Percentiles rank a stretch among this genome's conserved stretches.
Evolutionary conservation across 2,113 vertebrate genomes (phyloP).

Genomic region (Petrocephalus microphthalmus): DNA sequence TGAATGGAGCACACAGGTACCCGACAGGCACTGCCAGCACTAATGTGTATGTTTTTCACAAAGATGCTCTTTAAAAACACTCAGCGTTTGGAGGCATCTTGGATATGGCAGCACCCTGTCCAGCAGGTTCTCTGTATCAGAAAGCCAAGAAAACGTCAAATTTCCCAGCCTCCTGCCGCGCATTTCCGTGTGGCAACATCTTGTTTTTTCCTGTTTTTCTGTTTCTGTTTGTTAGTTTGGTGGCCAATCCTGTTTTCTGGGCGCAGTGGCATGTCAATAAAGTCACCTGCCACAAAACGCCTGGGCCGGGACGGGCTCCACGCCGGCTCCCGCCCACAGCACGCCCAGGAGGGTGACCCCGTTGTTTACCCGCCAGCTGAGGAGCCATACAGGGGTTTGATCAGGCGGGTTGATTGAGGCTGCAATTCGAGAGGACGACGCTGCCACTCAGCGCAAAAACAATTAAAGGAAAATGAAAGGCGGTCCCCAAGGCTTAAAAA

Average conservation of each 20-base stretch:
- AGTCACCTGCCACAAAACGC: conserved; percentile 36
- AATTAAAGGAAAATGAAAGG: conserved; percentile 77
- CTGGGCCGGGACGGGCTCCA: conserved; percentile 24
- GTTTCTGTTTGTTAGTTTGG: conserved; percentile 13
- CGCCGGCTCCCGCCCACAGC: conserved; percentile 35
- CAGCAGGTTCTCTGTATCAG: conserved; percentile 54
- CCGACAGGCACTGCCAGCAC: not conserved
- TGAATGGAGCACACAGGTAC: not conserved
- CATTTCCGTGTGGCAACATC: not conserved
- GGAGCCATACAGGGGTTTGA: conserved; percentile 62
- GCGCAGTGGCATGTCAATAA: conserved; percentile 19
- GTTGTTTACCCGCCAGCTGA: conserved; percentile 62
- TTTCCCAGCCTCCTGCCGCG: not conserved
- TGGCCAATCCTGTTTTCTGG: not conserved
- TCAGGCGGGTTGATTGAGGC: conserved; percentile 66
- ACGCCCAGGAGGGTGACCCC: conserved; percentile 54
- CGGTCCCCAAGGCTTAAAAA: conserved; percentile 71
- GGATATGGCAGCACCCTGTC: conserved; percentile 44
- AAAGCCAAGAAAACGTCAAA: conserved; percentile 35
- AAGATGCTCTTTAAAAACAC: not conserved
- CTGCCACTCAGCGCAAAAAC: conserved; percentile 67
- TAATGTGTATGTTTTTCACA: too few species aligned
- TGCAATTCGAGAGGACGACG: conserved; percentile 70
- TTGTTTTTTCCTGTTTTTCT: conserved; percentile 21
- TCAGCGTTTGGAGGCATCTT: conserved; percentile 35